These are phyloP conservation scores for Motacilla alba DNA, from an alignment of 2,113 vertebrate genomes.

Conservation along the genomic window DNA sequence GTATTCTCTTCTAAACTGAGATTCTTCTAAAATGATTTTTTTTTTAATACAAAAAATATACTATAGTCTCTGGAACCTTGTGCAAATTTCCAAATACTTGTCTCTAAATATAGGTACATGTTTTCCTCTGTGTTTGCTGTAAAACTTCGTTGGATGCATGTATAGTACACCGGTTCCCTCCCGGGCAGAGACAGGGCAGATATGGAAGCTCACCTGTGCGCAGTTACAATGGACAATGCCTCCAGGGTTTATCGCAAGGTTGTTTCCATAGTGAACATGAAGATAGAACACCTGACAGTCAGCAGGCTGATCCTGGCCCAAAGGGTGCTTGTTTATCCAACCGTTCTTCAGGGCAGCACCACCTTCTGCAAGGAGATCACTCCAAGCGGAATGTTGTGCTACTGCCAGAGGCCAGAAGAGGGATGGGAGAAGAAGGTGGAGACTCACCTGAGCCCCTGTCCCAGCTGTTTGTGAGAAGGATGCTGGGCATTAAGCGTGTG, in stretches of 20 bases:
- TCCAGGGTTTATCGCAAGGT: background rate
- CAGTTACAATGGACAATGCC: background rate
- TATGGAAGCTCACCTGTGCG: background rate
- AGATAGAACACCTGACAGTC: background rate
- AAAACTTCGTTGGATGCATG: background rate
- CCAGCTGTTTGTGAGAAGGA: background rate
- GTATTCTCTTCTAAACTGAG: background rate
- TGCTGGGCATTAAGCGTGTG: rapidly evolving
- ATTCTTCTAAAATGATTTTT: background rate
- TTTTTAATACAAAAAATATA: background rate
- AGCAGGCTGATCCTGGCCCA: background rate
- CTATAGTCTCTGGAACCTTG: background rate
- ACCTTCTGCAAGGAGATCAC: background rate
- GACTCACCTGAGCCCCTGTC: background rate
- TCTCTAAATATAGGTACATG: background rate
- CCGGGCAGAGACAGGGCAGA: background rate
- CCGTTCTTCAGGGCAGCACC: background rate
- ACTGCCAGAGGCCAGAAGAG: background rate
- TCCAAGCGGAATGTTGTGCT: background rate
- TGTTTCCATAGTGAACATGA: background rate
- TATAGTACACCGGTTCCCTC: background rate
- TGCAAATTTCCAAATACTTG: background rate
- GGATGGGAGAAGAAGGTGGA: background rate
- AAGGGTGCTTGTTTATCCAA: background rate
- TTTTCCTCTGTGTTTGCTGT: background rate